Evolutionary conservation across 2,113 vertebrate species (phyloP).

Genomic region (Tenrec ecaudatus): DNA sequence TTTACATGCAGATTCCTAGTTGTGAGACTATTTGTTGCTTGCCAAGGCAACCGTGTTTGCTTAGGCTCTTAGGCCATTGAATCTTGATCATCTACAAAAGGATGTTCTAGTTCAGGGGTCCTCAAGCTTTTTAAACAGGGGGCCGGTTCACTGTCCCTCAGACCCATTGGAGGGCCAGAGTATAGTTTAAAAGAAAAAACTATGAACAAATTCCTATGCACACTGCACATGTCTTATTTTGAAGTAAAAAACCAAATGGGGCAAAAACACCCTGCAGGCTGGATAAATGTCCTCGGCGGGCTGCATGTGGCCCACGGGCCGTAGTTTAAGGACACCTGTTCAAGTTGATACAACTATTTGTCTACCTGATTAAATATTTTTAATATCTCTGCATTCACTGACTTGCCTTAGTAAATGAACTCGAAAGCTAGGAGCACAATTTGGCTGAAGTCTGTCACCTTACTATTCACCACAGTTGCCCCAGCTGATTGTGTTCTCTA

Average conservation of each 20-base stretch:
- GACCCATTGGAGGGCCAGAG: too few species aligned
- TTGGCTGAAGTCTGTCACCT: not conserved
- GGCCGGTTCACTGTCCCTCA: too few species aligned
- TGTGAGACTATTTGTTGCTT: constrained; percentile 47
- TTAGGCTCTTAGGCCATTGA: constrained; percentile 10
- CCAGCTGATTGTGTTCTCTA: not conserved
- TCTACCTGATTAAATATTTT: constrained; percentile 22
- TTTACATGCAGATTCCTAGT: constrained; percentile 14
- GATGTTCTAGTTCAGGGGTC: too few species aligned
- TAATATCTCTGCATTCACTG: constrained; percentile 33
- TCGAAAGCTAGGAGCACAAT: not conserved
- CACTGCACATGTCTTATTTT: too few species aligned
- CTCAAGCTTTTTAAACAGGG: too few species aligned
- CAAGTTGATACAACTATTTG: constrained; percentile 27
- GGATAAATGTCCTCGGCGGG: too few species aligned
- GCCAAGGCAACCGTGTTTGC: constrained; percentile 31
- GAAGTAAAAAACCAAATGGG: too few species aligned
- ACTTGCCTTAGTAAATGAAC: constrained; percentile 41
- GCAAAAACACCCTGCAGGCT: too few species aligned
- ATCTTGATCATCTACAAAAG: not conserved
- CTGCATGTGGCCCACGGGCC: too few species aligned
- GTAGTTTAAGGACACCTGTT: too few species aligned
- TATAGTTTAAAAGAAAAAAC: too few species aligned
- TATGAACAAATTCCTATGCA: too few species aligned
- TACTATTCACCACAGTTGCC: not conserved